Percentiles rank a stretch among this genome's conserved stretches.
Conservation (phyloP, 2,888 invertebrate species). For the Masnerella sp. region DNA sequence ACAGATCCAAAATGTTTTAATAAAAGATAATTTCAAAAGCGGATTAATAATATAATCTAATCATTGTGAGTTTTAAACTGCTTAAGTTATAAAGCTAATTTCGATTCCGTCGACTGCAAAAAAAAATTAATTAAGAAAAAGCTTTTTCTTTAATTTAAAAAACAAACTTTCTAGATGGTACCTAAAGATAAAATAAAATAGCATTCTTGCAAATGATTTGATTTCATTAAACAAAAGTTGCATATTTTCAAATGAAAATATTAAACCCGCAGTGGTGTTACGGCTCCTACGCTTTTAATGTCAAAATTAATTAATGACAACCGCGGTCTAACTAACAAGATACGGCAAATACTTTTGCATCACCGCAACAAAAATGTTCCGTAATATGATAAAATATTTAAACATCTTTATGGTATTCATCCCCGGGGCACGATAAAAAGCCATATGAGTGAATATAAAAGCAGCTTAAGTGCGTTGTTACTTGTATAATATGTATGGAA, state of each 20-base stretch:
- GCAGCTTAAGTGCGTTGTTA: slow-evolving; percentile 45
- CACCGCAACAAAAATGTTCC: slow-evolving; percentile 19
- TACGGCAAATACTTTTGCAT: slow-evolving; percentile 5
- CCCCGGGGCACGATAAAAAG: slow-evolving; percentile 43
- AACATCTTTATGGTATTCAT: slow-evolving; percentile 35
- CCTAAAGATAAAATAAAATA: too few relatives aligned
- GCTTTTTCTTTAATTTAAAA: not conserved
- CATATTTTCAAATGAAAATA: too few relatives aligned
- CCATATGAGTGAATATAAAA: slow-evolving; percentile 40
- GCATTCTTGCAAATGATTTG: too few relatives aligned
- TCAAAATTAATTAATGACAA: slow-evolving; percentile 1
- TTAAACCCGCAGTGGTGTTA: too few relatives aligned
- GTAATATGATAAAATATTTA: slow-evolving; percentile 27
- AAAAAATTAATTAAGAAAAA: not conserved
- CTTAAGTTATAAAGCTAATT: not conserved
- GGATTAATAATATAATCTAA: slow-evolving; percentile 3
- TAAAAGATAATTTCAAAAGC: slow-evolving; percentile 18
- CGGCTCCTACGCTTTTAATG: too few relatives aligned
- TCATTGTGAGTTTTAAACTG: slow-evolving; percentile 3
- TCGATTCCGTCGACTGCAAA: too few relatives aligned
- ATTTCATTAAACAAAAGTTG: not conserved
- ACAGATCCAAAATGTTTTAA: too few relatives aligned
- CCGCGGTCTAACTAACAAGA: not conserved
- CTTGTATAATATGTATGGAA: slow-evolving; percentile 31
- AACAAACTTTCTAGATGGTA: too few relatives aligned